These are phyloP conservation scores for Phymanthus crucifer DNA, from an alignment of 92 coral and sea anemone species.

Conservation along the genomic window DNA sequence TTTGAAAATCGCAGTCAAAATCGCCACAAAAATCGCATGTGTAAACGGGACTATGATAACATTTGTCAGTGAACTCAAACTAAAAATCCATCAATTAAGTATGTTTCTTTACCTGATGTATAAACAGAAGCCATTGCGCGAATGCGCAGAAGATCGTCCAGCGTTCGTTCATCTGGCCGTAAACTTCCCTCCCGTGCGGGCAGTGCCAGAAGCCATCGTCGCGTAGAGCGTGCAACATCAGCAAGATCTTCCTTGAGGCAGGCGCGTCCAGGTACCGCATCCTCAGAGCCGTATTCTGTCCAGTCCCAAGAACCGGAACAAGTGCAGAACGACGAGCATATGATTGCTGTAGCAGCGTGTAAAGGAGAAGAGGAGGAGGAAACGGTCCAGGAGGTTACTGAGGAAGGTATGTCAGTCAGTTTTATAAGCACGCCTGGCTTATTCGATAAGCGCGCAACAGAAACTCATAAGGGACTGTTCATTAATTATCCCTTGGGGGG, in stretches of 20 bases:
- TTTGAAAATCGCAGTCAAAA: too few species aligned
- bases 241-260: constrained; percentile 68
- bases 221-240: constrained; percentile 77
- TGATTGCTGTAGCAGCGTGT: constrained; percentile 23
- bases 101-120: background rate
- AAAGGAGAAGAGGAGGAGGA: constrained; percentile 15
- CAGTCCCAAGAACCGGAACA: constrained; percentile 15
- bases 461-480: too few species aligned
- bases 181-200: constrained; percentile 68
- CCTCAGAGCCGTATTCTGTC: constrained; percentile 32
- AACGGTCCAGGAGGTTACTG: constrained; percentile 18
- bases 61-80: too few species aligned
- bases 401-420: constrained; percentile 11
- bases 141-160: constrained; percentile 69
- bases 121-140: constrained; percentile 70
- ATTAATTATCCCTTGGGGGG: too few species aligned
- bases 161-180: constrained; percentile 74
- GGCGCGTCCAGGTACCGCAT: constrained; percentile 66
- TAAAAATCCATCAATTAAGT: too few species aligned
- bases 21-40: too few species aligned
- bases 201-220: constrained; percentile 81
- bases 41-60: too few species aligned
- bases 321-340: constrained; percentile 21
- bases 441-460: too few species aligned
- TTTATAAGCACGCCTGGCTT: background rate